phyloP scores from a whole-genome alignment of 2,888 invertebrate genomes.

The Monoplex corrugatus region DNA sequence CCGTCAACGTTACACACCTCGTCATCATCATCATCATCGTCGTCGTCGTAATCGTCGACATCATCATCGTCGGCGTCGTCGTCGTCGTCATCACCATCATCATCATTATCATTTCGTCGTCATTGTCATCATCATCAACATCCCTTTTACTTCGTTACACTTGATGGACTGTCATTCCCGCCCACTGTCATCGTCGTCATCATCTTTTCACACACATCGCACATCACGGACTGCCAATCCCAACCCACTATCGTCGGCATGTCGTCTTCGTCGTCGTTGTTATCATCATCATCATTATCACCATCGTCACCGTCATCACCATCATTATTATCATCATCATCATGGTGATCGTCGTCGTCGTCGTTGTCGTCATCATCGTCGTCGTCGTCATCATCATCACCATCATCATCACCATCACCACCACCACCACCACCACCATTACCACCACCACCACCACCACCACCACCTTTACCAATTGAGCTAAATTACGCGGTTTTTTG shows the following conservation, averaged over 20 bases:
- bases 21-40: neutral
- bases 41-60: neutral
- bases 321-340: neutral
- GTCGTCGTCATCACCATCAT: neutral
- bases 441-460: neutral
- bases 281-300: slow-evolving; percentile 11
- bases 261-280: neutral
- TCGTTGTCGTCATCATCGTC: neutral
- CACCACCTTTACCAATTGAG: too few relatives aligned
- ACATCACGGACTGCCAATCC: too few relatives aligned
- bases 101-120: slow-evolving; percentile 6
- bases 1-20: neutral
- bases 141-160: neutral
- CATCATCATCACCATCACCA: neutral
- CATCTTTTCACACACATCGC: neutral
- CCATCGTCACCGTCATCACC: neutral
- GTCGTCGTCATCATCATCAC: neutral
- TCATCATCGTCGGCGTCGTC: neutral
- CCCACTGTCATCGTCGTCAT: neutral
- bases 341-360: neutral
- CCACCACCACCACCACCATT: neutral
- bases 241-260: neutral
- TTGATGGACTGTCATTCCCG: neutral
- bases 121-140: slow-evolving; percentile 13
- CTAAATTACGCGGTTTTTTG: too few relatives aligned